phyloP scores from a whole-genome alignment of 2,113 vertebrate species.

The Corythornis vintsioides region DNA sequence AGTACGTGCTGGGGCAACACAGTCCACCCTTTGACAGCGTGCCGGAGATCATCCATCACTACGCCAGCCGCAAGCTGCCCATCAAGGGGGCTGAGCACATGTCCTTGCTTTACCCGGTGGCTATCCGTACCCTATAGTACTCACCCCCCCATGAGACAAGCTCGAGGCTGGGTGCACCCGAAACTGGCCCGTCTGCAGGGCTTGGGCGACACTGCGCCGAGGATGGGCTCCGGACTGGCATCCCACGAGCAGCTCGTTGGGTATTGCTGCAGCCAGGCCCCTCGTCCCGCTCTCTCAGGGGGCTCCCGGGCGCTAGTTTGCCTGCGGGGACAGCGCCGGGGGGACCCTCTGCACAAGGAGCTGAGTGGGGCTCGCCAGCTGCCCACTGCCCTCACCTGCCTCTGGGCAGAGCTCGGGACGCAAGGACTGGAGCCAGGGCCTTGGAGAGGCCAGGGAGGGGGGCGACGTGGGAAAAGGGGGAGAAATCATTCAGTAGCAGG shows the following conservation, averaged over 20 bases:
- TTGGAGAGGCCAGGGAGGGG: neutral
- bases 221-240: neutral
- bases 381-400: neutral
- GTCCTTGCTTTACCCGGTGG: conserved; percentile 96
- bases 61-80: conserved; percentile 96
- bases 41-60: conserved; percentile 96
- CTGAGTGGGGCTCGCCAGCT: neutral
- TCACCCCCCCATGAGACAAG: neutral
- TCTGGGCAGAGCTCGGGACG: neutral
- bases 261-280: neutral
- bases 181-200: neutral
- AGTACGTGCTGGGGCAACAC: conserved; percentile 96
- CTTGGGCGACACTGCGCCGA: rapidly evolving
- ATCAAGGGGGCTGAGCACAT: conserved; percentile 98
- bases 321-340: neutral
- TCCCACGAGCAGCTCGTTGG: neutral
- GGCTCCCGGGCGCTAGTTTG: neutral
- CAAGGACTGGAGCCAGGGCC: neutral
- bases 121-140: conserved; percentile 92
- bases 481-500: neutral
- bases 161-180: neutral
- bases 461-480: neutral
- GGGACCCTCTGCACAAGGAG: neutral
- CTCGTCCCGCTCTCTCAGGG: neutral
- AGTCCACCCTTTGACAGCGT: conserved; percentile 95